Base-by-base conservation (phyloP, 1,140 invertebrate genomes). In the Linepithema humile region DNA sequence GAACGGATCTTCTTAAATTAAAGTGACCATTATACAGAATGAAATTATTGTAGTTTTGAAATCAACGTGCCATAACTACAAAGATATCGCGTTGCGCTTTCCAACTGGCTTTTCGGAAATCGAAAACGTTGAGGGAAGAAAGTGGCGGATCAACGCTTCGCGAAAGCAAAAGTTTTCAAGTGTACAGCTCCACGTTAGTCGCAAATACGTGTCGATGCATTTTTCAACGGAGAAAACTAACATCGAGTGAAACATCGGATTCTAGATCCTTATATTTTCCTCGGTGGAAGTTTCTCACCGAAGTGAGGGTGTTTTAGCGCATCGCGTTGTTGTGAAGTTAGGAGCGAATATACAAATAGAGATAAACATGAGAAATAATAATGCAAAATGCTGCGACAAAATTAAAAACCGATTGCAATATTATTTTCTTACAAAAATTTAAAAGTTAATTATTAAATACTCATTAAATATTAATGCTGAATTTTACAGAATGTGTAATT, bases 1-100 rank as follows among this genome's bases (percentile, higher is more conserved):
- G 23, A 32, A 65, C 45, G 29, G n/a, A 67, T 67, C 73, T 80
- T 59, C 60, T 29, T 84, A 80, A 84, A 84, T 84, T 60, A 80
- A 45, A 65, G 59, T 80, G 73, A 84, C 48, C 70, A 45, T 83
- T 75, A 75, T 75, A 64, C 72, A 55, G 35, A 38, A 82, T 48
- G 38, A 20, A 23, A 82, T 82, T 82, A 77, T 15, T 43, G 60
- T 65, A 77, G 43, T 77, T 77, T 5, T 43, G 74, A n/a, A 67
- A 77, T 77, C 20, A 50, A 20, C 64, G 59, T 77, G 65, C 67
- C 60, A 77, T 65, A 65, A 77, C 73, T 50, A 23, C 57, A 57
- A 35, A 48, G 10, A n/a, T 20, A 40, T 43, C 20, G 10, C 10
- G 60, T 9, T 38, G 53, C 32, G 35, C 10, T 64, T 64, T 64